A percentile compares a stretch with the other conserved stretches of the same genome.
Conservation (phyloP, 2,797 vertebrate genomes). For the Botia kubotai region DNA sequence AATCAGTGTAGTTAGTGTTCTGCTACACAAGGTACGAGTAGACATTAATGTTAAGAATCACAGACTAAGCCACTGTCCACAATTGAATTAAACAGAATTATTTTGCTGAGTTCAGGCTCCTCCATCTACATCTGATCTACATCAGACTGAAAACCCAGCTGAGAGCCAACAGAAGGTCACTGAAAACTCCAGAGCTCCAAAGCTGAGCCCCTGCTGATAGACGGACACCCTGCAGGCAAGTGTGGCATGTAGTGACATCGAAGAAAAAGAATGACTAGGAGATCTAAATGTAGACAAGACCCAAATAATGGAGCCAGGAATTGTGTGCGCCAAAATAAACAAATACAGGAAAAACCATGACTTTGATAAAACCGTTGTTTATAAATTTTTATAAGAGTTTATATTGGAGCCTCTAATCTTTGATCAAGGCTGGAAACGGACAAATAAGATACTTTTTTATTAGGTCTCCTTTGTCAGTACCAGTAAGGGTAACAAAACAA, state of each 20-base stretch:
- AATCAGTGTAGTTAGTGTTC: too few relatives aligned
- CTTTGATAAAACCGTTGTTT: background rate
- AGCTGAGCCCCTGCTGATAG: constrained; percentile 25
- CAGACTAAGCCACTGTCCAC: background rate
- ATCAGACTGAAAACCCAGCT: constrained; percentile 12
- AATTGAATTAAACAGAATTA: background rate
- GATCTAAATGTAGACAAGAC: constrained; percentile 18
- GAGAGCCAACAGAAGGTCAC: constrained; percentile 15
- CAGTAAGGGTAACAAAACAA: too few relatives aligned
- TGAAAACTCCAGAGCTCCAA: constrained; percentile 2
- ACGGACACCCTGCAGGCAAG: constrained; percentile 39
- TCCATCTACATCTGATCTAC: background rate
- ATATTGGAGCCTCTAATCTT: background rate
- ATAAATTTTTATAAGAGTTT: background rate
- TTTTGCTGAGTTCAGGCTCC: background rate
- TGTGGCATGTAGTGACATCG: constrained; percentile 27
- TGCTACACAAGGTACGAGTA: too few relatives aligned
- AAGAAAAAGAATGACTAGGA: constrained; percentile 22
- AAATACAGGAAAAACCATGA: background rate
- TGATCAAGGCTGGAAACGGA: background rate
- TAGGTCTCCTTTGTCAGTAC: too few relatives aligned
- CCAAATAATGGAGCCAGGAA: background rate
- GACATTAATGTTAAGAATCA: background rate
- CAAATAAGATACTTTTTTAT: background rate
- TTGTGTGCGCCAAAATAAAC: constrained; percentile 8